Conservation (phyloP, 30 jellyfish, hydroid and myxozoan genomes). For the Hydra vulgaris region DNA sequence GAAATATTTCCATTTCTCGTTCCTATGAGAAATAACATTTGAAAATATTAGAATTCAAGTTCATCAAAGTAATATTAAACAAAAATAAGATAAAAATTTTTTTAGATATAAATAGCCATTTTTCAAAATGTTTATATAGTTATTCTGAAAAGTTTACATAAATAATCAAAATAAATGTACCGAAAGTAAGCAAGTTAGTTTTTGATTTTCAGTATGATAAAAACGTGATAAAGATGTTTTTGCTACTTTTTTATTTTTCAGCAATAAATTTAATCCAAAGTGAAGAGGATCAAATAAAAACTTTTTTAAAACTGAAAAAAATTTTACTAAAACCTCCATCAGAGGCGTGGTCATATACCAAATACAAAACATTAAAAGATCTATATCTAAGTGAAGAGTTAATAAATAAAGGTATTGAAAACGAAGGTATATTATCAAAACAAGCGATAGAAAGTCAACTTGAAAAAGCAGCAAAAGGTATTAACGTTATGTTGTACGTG, state of each 20-base stretch:
- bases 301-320: constrained; percentile 22
- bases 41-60: neutral
- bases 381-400: constrained; percentile 31
- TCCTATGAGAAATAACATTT: neutral
- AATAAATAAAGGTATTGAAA: constrained; percentile 43
- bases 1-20: neutral
- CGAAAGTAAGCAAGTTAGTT: neutral
- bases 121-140: neutral
- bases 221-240: neutral
- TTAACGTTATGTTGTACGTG: constrained; percentile 35
- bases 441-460: constrained; percentile 33
- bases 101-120: too few relatives aligned
- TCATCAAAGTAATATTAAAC: too few relatives aligned
- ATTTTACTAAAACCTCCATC: constrained; percentile 34
- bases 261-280: neutral
- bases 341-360: constrained; percentile 66
- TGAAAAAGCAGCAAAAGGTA: constrained; percentile 43
- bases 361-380: constrained; percentile 35
- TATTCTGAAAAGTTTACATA: neutral
- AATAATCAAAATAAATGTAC: neutral
- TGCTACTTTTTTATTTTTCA: neutral
- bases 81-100: too few relatives aligned
- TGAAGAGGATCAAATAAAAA: neutral
- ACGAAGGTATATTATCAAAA: constrained; percentile 60
- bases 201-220: neutral